Evolutionary conservation across 1,140 invertebrate genomes (phyloP), one percentile per base, ranked within the genome.

Genomic region (Theocolax elegans): DNA sequence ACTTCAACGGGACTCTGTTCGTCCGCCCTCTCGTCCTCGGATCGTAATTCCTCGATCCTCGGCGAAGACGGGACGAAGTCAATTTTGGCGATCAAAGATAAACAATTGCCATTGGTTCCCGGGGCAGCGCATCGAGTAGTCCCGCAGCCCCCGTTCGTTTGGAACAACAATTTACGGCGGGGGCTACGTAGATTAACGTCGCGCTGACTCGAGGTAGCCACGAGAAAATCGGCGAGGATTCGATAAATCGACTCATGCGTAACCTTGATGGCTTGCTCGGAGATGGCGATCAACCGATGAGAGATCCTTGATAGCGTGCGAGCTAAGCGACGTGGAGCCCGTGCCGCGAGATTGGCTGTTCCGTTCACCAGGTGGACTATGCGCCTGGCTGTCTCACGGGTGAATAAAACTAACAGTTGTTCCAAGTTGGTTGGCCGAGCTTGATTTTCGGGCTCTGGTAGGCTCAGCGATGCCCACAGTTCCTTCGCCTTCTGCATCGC

Each of bases 381-480:
- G 65, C 91, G 87, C 27, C 93, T 87, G 1, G 92, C 91, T 0
- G 91, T 89, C 83, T 94, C 93, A 7, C 93, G 83, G 0, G 91
- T 89, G 25, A 94, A 77, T 42, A 95, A 80, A 9, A 93, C 91
- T 40, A 94, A 84, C 35, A 94, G 80, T 77, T 94, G 90, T 76
- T 94, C 93, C 8, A 94, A 76, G 1, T 91, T 93, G 53, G 88
- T 86, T 0, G 93, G 93, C 53, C 92, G 88, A 1, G 91, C 90
- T 82, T 94, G 93, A 83, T 94, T 94, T 81, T 93, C 93, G 0
- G 93, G 93, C 76, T 95, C 93, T 19, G 92, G 89, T 67, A 90
- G 82, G 74, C 92, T 93, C 31, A 95, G 81, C 10, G 88, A 87
- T 1, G 78, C 77, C 90, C 92, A 94, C 8, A 94, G 77, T 71